Evolutionary conservation across 1,140 invertebrate genomes (phyloP).

Genomic region (Drosophila sproati): DNA sequence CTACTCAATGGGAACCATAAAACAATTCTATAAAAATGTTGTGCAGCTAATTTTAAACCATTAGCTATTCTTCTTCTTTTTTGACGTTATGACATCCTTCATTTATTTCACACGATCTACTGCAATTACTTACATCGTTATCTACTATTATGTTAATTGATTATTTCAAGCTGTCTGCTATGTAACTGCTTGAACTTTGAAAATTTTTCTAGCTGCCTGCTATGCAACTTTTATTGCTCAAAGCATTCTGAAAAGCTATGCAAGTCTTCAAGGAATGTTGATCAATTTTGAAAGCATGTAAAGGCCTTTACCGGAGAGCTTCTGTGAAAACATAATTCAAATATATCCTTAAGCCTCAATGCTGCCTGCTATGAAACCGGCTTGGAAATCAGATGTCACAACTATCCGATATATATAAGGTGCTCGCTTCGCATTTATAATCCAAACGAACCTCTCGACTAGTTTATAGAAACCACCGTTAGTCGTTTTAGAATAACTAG

Average conservation of each 20-base stretch:
- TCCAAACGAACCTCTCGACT: background rate
- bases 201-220: background rate
- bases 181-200: background rate
- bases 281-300: background rate
- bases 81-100: no score
- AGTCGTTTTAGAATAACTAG: conserved; percentile 20
- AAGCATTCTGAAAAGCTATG: background rate
- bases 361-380: conserved; percentile 29
- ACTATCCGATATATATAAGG: background rate
- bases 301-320: background rate
- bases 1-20: no score
- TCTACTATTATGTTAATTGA: no score
- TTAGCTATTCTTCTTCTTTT: no score
- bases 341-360: background rate
- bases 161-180: conserved; percentile 12
- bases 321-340: no score
- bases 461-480: conserved; percentile 34
- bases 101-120: no score
- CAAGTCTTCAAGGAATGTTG: background rate
- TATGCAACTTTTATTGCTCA: background rate
- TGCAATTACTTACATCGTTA: no score
- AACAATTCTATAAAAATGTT: no score
- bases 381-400: conserved; percentile 6
- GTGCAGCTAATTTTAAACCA: no score
- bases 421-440: background rate